phyloP scores from a whole-genome alignment of 2,888 invertebrate species.

The Sicus ferrugineus region DNA sequence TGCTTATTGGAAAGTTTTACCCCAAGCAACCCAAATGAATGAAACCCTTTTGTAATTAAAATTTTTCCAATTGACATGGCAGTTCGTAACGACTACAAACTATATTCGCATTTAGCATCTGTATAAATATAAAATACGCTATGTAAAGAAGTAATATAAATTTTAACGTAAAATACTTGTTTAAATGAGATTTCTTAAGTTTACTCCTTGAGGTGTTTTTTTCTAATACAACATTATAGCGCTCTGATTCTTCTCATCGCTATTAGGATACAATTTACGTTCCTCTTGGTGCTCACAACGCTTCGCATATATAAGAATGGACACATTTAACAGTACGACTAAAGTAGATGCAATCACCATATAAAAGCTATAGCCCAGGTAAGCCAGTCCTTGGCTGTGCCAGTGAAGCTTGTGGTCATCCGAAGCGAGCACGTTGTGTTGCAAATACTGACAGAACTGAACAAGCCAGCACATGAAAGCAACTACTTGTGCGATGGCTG shows the following conservation, averaged over 20 bases:
- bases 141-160: too few species aligned
- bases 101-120: too few species aligned
- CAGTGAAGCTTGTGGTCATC: constrained; percentile 83
- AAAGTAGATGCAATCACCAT: constrained; percentile 60
- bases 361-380: constrained; percentile 88
- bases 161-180: too few species aligned
- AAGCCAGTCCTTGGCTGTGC: constrained; percentile 82
- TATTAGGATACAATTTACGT: constrained; percentile 55
- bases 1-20: too few species aligned
- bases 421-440: constrained; percentile 81
- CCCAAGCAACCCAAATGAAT: too few species aligned
- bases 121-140: too few species aligned
- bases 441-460: constrained; percentile 82
- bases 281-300: constrained; percentile 54
- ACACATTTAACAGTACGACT: constrained; percentile 59
- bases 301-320: constrained; percentile 55
- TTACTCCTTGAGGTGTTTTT: constrained; percentile 15
- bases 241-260: constrained; percentile 61
- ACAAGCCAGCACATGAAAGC: constrained; percentile 84
- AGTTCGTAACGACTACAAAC: too few species aligned
- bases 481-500: constrained; percentile 77
- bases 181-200: constrained; percentile 45
- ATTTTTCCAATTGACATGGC: too few species aligned
- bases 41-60: too few species aligned
- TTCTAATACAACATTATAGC: constrained; percentile 63